Conservation (phyloP, 2,797 vertebrate genomes). For the Alauda arvensis region DNA sequence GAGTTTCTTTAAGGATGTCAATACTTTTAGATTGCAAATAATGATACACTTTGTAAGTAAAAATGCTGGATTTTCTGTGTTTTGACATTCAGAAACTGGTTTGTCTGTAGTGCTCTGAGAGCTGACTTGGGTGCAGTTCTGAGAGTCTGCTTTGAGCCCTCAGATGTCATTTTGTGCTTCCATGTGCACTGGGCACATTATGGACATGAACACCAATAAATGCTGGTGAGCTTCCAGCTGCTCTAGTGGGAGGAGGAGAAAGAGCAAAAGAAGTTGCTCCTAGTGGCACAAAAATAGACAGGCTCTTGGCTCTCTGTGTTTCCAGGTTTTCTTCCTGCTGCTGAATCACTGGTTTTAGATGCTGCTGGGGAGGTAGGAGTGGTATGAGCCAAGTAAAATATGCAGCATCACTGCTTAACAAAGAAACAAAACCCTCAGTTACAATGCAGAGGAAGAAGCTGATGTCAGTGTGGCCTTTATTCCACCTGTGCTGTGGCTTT, state of each 20-base stretch:
- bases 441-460: neutral
- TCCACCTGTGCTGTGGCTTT: neutral
- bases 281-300: accelerated
- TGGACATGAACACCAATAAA: neutral
- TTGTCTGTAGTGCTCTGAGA: accelerated
- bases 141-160: neutral
- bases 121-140: neutral
- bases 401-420: neutral
- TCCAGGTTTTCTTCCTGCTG: neutral
- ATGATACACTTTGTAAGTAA: neutral
- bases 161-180: neutral
- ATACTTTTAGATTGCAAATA: neutral
- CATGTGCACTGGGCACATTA: accelerated
- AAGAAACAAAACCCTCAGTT: neutral
- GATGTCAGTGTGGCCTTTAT: neutral
- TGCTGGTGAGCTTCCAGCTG: neutral
- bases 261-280: neutral
- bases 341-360: neutral
- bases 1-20: neutral
- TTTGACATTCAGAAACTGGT: neutral
- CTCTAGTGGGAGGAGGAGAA: neutral
- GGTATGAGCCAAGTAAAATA: neutral
- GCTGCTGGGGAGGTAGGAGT: neutral
- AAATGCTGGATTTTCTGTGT: neutral
- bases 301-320: neutral